Evolutionary conservation across 2,888 invertebrate genomes (phyloP), one percentile per base, ranked within the genome.

Genomic region (Octodonta nipae): DNA sequence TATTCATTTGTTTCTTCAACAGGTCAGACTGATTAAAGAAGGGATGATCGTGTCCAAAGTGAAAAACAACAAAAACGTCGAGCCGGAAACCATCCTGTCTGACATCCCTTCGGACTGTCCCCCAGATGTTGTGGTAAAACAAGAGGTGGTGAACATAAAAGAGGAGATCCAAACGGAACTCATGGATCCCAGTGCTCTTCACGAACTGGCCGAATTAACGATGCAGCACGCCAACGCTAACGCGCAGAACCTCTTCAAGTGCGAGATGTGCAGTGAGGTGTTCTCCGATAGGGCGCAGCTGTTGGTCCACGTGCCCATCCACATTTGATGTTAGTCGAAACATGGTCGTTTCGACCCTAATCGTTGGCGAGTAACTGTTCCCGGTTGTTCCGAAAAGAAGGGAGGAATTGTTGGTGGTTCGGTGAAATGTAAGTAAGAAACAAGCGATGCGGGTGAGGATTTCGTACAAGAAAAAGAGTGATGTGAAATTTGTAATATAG

Each of bases 181-280:
- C 1, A 56, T 63, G 10, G 66, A 68, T 35, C 52, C 58, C 13
- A 65, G 61, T 56, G 50, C 65, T 40, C 41, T 69, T 51, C 58
- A 68, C 55, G 54, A 68, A 59, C 46, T 67, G 50, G 60, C 68
- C 46, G 53, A 73, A 63, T 47, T 67, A 53, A 34, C 63, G 56
- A 42, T 75, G 59, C 56, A 58, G 30, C 61, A 61, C 36, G 60
- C 58, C 12, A 44, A 35, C 16, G 42, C 42, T 8, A 40, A 33
- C 13, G 52, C 57, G 28, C 56, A 60, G 38, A 60, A 54, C 40
- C 45, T 75, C 26, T 82, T 73, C 60, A 77, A 75, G 44, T 86
- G 86, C 55, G 84, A 84, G 58, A 84, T 86, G 80, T 86, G 86
- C 57, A 71, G 78, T 33, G 71, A 75, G 28, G 73, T 77, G 45